Conservation (phyloP, 2,113 vertebrate genomes). For the Platysternon megacephalum region DNA sequence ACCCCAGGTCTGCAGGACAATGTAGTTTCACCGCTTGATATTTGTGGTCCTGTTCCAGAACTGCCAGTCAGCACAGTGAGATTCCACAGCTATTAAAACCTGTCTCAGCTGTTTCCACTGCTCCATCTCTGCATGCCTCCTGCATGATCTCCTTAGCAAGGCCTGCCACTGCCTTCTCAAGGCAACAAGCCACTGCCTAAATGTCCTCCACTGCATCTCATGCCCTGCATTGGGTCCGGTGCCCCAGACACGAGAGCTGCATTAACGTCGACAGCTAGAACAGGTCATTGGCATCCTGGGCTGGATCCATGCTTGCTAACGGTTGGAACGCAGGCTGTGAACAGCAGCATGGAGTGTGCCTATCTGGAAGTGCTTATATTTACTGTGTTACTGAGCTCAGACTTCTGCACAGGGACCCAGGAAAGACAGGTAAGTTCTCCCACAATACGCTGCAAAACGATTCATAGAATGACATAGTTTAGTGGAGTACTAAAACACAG, state of each 20-base stretch:
- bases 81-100: not conserved
- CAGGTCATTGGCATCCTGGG: not conserved
- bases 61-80: not conserved
- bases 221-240: fast-evolving
- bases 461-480: not conserved
- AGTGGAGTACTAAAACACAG: not conserved
- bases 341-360: not conserved
- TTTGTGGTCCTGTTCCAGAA: not conserved
- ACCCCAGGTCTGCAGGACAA: not conserved
- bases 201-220: not conserved
- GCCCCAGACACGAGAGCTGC: not conserved
- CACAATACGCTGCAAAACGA: not conserved
- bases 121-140: not conserved
- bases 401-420: fast-evolving
- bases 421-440: not conserved
- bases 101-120: not conserved
- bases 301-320: fast-evolving
- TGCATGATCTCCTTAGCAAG: not conserved
- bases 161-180: not conserved
- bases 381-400: fast-evolving
- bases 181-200: not conserved
- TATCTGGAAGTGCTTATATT: fast-evolving
- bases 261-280: not conserved
- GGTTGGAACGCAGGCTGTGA: not conserved
- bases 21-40: not conserved